A percentile compares a stretch with the other conserved stretches of the same genome.
Conservation (phyloP, 2,113 vertebrate species). For the Corythornis vintsioides region DNA sequence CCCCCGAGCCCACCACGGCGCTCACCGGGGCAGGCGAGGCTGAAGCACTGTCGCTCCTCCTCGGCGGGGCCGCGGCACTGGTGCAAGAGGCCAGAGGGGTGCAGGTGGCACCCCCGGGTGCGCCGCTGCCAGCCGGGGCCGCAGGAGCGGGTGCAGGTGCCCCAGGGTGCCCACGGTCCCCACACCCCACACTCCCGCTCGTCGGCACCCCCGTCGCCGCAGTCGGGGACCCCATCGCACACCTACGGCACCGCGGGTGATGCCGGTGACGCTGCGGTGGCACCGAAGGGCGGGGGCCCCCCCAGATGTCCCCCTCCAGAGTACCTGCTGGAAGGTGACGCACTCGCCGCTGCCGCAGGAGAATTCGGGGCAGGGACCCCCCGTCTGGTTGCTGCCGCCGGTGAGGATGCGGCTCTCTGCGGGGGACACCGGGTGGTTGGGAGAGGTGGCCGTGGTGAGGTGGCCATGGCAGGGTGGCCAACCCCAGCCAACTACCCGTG, state of each 20-base stretch:
- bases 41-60: conserved; percentile 83
- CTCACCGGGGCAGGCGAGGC: conserved; percentile 80
- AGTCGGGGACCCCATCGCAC: conserved; percentile 83
- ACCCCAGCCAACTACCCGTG: rapidly evolving
- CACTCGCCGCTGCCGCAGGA: conserved; percentile 81
- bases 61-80: conserved; percentile 75
- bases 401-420: not conserved
- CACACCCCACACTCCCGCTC: conserved; percentile 81
- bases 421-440: too few species aligned
- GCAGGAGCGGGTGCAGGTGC: conserved; percentile 80
- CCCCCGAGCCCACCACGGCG: not conserved
- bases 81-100: conserved; percentile 43
- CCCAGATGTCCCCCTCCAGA: not conserved
- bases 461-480: not conserved
- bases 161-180: conserved; percentile 85
- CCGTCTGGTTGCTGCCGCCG: conserved; percentile 51
- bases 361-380: conserved; percentile 78
- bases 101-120: conserved; percentile 69
- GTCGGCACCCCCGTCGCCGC: conserved; percentile 61
- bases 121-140: conserved; percentile 77
- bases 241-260: conserved; percentile 69
- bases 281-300: too few species aligned
- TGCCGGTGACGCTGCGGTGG: not conserved
- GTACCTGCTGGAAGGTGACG: conserved; percentile 80
- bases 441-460: not conserved